Evolutionary conservation across 2,113 vertebrate species (phyloP).

Genomic region (Solea solea): DNA sequence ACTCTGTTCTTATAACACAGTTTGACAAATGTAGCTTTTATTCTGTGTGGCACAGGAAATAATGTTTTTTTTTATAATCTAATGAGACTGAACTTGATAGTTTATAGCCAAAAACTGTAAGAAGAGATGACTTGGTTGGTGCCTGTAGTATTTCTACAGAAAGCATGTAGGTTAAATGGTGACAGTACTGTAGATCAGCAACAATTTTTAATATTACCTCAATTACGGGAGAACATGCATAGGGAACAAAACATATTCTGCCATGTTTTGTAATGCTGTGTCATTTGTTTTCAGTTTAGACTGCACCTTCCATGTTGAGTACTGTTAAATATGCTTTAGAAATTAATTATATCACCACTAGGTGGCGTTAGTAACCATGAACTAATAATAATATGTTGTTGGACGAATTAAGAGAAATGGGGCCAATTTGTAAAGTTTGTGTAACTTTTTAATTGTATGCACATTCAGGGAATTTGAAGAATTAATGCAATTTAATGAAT

Average conservation of each 20-base stretch:
- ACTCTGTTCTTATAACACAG: constrained; percentile 4
- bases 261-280: constrained; percentile 49
- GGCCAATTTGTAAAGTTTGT: constrained; percentile 38
- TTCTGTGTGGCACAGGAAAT: constrained; percentile 7
- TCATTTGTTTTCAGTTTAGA: constrained; percentile 41
- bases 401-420: constrained; percentile 36
- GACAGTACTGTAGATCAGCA: constrained; percentile 7
- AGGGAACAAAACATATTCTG: constrained; percentile 10
- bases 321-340: constrained; percentile 31
- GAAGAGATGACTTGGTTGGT: constrained; percentile 13
- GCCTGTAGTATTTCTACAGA: constrained; percentile 31
- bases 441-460: constrained; percentile 43
- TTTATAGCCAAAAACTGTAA: constrained; percentile 8
- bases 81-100: constrained; percentile 26
- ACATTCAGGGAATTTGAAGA: constrained; percentile 73
- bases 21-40: constrained; percentile 7
- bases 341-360: constrained; percentile 41
- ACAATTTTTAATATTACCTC: constrained; percentile 22
- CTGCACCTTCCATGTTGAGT: constrained; percentile 55
- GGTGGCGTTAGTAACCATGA: constrained; percentile 27
- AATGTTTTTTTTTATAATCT: constrained; percentile 6
- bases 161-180: constrained; percentile 6
- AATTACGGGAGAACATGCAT: constrained; percentile 10
- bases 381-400: constrained; percentile 24
- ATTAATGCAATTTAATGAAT: constrained; percentile 45